phyloP scores from a whole-genome alignment of 2,888 invertebrate species.

The Syrista parreyssii region DNA sequence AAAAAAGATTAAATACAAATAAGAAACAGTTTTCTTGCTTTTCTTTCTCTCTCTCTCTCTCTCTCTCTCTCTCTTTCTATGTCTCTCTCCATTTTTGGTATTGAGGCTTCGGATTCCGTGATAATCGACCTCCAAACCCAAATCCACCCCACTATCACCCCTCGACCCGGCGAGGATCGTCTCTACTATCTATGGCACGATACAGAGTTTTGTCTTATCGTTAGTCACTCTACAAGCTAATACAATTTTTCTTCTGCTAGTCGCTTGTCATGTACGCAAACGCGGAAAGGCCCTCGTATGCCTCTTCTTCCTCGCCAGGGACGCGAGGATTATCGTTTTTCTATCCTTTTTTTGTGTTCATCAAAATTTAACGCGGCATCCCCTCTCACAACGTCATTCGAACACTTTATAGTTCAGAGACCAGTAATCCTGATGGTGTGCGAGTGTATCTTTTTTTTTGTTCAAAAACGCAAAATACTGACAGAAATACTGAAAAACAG shows the following conservation, averaged over 20 bases:
- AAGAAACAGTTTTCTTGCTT: not conserved
- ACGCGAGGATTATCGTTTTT: not conserved
- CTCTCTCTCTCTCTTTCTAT: not conserved
- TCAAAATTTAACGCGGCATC: not conserved
- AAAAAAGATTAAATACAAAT: not conserved
- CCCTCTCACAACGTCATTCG: not conserved
- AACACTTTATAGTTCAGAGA: not conserved
- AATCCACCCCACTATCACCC: not conserved
- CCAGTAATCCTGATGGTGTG: not conserved
- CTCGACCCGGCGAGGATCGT: not conserved
- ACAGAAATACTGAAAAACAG: slow-evolving; percentile 14
- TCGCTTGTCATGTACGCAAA: not conserved
- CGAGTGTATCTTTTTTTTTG: slow-evolving; percentile 21
- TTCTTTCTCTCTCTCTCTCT: not conserved
- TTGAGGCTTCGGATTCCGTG: not conserved
- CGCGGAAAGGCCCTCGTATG: not conserved
- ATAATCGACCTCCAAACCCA: not conserved
- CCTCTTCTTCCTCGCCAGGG: not conserved
- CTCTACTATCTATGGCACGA: not conserved
- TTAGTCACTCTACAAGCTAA: not conserved
- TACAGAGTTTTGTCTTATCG: not conserved
- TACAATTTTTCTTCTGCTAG: not conserved
- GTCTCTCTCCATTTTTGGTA: not conserved
- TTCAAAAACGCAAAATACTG: slow-evolving; percentile 22
- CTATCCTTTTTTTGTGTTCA: not conserved